Percentiles rank a stretch among this genome's conserved stretches.
These are phyloP conservation scores for Sandelia bainsii DNA, from an alignment of 2,797 vertebrate genomes.

Conservation along the genomic window DNA sequence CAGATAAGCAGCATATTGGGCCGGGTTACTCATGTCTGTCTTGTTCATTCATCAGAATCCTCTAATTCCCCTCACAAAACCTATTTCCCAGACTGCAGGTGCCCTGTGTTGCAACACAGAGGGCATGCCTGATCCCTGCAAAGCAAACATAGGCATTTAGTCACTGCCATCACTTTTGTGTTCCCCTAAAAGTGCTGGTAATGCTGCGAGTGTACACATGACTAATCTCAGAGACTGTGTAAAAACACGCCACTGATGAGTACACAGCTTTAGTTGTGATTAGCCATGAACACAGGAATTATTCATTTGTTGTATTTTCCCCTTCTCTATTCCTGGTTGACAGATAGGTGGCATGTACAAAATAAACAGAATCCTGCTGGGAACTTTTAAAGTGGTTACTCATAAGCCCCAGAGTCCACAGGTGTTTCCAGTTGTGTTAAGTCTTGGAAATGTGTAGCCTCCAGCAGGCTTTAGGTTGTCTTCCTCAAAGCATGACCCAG, in stretches of 20 bases:
- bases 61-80: slow-evolving; percentile 76
- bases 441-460: slow-evolving; percentile 31
- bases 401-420: slow-evolving; percentile 40
- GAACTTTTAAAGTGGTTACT: slow-evolving; percentile 42
- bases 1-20: slow-evolving; percentile 80
- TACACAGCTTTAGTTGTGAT: slow-evolving; percentile 63
- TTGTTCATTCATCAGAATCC: slow-evolving; percentile 79
- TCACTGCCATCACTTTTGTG: slow-evolving; percentile 78
- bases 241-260: slow-evolving; percentile 69
- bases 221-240: slow-evolving; percentile 66
- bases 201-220: slow-evolving; percentile 70
- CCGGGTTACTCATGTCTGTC: slow-evolving; percentile 80
- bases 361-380: slow-evolving; percentile 41
- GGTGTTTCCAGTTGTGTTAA: slow-evolving; percentile 51
- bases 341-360: slow-evolving; percentile 48
- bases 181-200: slow-evolving; percentile 61
- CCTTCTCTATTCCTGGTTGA: slow-evolving; percentile 45
- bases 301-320: slow-evolving; percentile 65
- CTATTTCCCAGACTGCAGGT: slow-evolving; percentile 76
- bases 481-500: slow-evolving; percentile 40
- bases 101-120: slow-evolving; percentile 72
- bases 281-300: slow-evolving; percentile 60
- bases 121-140: slow-evolving; percentile 61
- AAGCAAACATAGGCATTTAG: slow-evolving; percentile 82
- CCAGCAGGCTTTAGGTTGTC: slow-evolving; percentile 22